Evolutionary conservation across 2,888 invertebrate species (phyloP).

Genomic region (Busseola fusca): DNA sequence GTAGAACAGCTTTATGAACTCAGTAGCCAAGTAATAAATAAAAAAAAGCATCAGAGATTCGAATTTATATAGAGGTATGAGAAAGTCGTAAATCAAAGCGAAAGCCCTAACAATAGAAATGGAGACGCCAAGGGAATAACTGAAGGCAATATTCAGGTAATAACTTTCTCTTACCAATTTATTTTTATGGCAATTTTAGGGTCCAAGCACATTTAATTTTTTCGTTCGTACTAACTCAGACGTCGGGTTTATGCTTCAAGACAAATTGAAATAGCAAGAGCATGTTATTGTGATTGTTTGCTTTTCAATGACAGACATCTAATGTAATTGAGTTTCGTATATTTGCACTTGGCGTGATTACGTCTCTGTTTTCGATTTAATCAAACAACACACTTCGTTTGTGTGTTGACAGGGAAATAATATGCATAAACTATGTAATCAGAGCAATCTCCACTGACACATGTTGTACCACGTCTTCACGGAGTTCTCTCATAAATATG

Average conservation of each 20-base stretch:
- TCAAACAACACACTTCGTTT: constrained; percentile 25
- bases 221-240: constrained; percentile 7
- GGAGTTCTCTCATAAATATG: constrained; percentile 64
- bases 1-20: constrained; percentile 30
- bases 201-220: constrained; percentile 31
- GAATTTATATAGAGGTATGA: constrained; percentile 30
- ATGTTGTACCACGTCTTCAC: constrained; percentile 46
- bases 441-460: constrained; percentile 56
- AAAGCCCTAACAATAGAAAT: constrained; percentile 45
- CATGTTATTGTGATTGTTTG: constrained; percentile 7
- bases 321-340: constrained; percentile 37
- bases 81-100: constrained; percentile 43
- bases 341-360: constrained; percentile 40
- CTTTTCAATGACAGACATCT: constrained; percentile 11
- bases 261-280: constrained; percentile 13
- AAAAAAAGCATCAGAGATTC: constrained; percentile 2
- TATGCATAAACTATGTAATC: constrained; percentile 44
- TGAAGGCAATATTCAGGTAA: constrained; percentile 50
- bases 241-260: constrained; percentile 2
- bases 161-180: constrained; percentile 49
- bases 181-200: constrained; percentile 43
- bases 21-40: constrained; percentile 17
- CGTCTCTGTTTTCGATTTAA: constrained; percentile 30
- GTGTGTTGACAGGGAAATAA: constrained; percentile 40
- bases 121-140: constrained; percentile 45